phyloP scores from a whole-genome alignment of 2,113 vertebrate species.

The Poeciliopsis retropinna region DNA sequence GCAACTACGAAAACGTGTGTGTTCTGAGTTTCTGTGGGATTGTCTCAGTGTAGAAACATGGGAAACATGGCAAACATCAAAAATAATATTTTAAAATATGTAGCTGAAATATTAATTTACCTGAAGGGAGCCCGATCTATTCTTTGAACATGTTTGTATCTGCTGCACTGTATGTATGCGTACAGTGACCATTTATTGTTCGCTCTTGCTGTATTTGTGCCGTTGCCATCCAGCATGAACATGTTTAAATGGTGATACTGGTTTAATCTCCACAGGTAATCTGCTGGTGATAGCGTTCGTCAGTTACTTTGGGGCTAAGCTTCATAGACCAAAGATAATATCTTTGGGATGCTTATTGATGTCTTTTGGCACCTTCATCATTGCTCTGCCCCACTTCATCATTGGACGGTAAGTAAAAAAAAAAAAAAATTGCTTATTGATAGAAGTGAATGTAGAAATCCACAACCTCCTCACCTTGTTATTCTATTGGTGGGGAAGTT shows the following conservation, averaged over 20 bases:
- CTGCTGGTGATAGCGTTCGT: conserved; percentile 91
- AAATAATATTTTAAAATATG: too few species aligned
- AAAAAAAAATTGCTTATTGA: not conserved
- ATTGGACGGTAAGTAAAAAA: conserved; percentile 85
- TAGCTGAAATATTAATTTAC: too few species aligned
- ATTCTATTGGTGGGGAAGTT: not conserved
- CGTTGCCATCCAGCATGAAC: not conserved
- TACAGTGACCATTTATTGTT: too few species aligned
- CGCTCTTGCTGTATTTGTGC: not conserved
- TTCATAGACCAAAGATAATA: conserved; percentile 93
- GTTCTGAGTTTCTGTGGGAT: too few species aligned
- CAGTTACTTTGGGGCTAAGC: conserved; percentile 93
- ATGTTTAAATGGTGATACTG: conserved; percentile 5
- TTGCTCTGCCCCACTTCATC: conserved; percentile 92
- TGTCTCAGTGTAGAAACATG: too few species aligned
- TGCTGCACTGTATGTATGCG: too few species aligned
- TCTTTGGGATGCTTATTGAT: conserved; percentile 90
- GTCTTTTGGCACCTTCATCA: conserved; percentile 91
- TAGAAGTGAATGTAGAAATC: not conserved
- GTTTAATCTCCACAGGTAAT: conserved; percentile 81
- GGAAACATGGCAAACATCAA: too few species aligned
- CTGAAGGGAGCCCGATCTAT: too few species aligned
- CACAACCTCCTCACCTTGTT: not conserved
- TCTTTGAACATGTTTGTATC: too few species aligned
- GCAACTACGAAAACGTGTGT: too few species aligned